Evolutionary conservation across 2,888 invertebrate species (phyloP).

Genomic region (Drosophila suboccidentalis): DNA sequence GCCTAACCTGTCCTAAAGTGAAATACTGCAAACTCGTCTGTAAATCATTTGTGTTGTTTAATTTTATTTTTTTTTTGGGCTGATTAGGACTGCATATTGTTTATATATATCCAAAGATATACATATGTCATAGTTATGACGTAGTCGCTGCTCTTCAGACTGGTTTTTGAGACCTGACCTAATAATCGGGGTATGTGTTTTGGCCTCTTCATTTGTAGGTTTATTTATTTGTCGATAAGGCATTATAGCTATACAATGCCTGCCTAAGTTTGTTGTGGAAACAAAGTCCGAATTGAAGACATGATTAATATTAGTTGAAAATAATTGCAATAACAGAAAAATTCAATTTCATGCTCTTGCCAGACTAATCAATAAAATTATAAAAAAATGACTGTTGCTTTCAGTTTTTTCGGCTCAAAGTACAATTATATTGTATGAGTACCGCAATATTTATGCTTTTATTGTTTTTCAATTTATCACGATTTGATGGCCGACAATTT

Average conservation of each 20-base stretch:
- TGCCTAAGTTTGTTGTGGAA: conserved; percentile 7
- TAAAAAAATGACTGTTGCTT: conserved; percentile 8
- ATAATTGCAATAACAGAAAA: conserved; percentile 22
- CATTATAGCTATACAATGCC: conserved; percentile 17
- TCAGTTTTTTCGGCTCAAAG: conserved; percentile 50
- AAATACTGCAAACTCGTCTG: conserved; percentile 40
- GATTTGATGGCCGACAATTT: conserved; percentile 21
- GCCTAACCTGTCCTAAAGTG: conserved; percentile 30
- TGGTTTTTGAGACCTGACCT: conserved; percentile 51
- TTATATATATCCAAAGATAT: conserved; percentile 24
- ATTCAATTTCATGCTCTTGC: not conserved
- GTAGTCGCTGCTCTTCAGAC: conserved; percentile 31
- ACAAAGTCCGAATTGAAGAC: conserved; percentile 38
- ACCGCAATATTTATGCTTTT: conserved; percentile 35
- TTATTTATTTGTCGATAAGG: conserved; percentile 37
- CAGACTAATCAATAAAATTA: not conserved
- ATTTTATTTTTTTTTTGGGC: not conserved
- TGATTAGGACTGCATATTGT: conserved; percentile 17
- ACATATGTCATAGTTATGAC: conserved; percentile 45
- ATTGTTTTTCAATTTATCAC: conserved; percentile 37
- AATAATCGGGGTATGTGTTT: conserved; percentile 44
- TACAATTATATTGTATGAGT: conserved; percentile 36
- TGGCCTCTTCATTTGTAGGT: conserved; percentile 26
- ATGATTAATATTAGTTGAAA: conserved; percentile 5
- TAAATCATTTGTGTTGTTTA: conserved; percentile 21